Conservation (phyloP, 2,888 invertebrate species). For the Hypselothyrea guttata region DNA sequence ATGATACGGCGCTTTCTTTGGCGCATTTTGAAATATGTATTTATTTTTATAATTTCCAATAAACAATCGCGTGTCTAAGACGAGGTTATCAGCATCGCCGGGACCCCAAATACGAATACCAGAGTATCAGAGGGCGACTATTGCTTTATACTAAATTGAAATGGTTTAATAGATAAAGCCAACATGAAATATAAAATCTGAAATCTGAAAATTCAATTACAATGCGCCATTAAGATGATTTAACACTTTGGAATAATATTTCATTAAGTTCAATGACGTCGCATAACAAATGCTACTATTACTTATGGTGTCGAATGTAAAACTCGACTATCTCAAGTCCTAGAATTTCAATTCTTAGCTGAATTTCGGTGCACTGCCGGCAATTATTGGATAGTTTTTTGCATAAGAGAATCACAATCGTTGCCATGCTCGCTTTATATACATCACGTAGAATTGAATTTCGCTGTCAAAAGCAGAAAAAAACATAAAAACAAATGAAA, state of each 20-base stretch:
- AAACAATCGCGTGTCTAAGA: constrained; percentile 13
- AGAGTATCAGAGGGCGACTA: constrained; percentile 10
- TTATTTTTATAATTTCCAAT: constrained; percentile 19
- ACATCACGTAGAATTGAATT: constrained; percentile 72
- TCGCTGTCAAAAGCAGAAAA: constrained; percentile 63
- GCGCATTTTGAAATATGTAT: constrained; percentile 8
- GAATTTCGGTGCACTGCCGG: too few species aligned
- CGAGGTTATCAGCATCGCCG: constrained; percentile 41
- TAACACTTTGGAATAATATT: constrained; percentile 37
- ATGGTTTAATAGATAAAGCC: constrained; percentile 11
- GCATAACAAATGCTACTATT: too few species aligned
- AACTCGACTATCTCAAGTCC: not conserved
- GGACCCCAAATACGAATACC: constrained; percentile 19
- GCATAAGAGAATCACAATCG: not conserved
- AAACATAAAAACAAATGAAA: constrained; percentile 55
- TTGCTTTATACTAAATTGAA: constrained; percentile 12
- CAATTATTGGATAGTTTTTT: constrained; percentile 10
- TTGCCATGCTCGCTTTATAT: constrained; percentile 7
- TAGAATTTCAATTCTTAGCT: too few species aligned
- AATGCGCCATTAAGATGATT: constrained; percentile 54
- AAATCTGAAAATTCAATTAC: too few species aligned
- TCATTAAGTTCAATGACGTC: constrained; percentile 18
- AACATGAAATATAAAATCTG: not conserved
- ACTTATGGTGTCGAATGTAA: not conserved
- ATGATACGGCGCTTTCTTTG: constrained; percentile 42